Conservation (phyloP, 2,797 vertebrate genomes). For the Amniataba percoides region DNA sequence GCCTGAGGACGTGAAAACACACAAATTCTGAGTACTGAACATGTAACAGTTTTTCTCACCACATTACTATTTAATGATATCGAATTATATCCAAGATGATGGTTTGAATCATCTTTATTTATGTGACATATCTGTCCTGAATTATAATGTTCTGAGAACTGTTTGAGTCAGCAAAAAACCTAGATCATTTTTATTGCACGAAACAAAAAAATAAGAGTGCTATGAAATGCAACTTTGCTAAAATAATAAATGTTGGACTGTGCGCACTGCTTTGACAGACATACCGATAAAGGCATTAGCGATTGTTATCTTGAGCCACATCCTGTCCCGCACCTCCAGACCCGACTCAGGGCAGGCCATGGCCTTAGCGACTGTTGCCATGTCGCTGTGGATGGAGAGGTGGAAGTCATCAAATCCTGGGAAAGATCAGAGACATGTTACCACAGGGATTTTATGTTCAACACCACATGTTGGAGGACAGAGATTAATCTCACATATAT, state of each 20-base stretch:
- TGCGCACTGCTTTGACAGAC: slow-evolving; percentile 22
- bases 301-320: slow-evolving; percentile 99
- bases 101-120: not conserved
- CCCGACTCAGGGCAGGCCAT: slow-evolving; percentile 98
- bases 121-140: not conserved
- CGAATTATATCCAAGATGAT: not conserved
- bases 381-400: slow-evolving; percentile 98
- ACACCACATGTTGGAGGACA: not conserved
- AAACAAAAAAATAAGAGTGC: too few species aligned
- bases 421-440: slow-evolving; percentile 44
- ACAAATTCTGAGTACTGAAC: not conserved
- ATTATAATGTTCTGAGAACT: not conserved
- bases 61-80: not conserved
- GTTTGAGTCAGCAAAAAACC: not conserved
- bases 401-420: slow-evolving; percentile 98
- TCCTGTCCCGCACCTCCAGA: slow-evolving; percentile 96
- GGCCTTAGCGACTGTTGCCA: slow-evolving; percentile 97
- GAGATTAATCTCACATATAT: not conserved
- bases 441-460: not conserved
- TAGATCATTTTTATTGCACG: not conserved
- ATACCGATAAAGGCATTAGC: slow-evolving; percentile 98
- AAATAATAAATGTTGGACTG: slow-evolving; percentile 25
- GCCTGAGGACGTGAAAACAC: slow-evolving; percentile 80
- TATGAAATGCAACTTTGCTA: not conserved
- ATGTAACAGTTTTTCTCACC: not conserved